Evolutionary conservation across 92 coral and sea anemone species (phyloP).

Genomic region (Blastomussa wellsi): DNA sequence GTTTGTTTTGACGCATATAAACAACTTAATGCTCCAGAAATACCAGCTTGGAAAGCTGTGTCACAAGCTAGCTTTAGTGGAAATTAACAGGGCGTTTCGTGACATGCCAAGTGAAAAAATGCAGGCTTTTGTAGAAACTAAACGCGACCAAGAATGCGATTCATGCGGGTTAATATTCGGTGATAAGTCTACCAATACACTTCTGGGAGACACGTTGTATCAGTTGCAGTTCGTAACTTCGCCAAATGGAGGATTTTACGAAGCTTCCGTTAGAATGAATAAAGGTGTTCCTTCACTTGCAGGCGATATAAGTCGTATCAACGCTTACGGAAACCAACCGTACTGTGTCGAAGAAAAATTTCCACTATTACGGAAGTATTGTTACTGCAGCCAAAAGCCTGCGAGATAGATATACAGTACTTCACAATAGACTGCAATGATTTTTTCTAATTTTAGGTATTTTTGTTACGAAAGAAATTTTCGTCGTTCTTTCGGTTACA

Average conservation of each 20-base stretch:
- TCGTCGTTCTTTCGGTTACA: too few species aligned
- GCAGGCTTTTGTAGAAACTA: constrained; percentile 39
- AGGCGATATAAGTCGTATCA: constrained; percentile 68
- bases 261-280: constrained; percentile 61
- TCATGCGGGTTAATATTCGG: constrained; percentile 56
- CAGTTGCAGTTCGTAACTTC: constrained; percentile 68
- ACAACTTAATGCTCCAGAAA: constrained; percentile 23
- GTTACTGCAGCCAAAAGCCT: constrained; percentile 33
- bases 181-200: constrained; percentile 31
- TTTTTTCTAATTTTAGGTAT: too few species aligned
- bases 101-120: constrained; percentile 64
- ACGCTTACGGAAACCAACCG: constrained; percentile 66
- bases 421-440: background rate
- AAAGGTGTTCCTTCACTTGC: constrained; percentile 42
- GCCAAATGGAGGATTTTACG: constrained; percentile 75
- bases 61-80: constrained; percentile 48
- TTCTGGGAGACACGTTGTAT: constrained; percentile 41
- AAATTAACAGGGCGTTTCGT: constrained; percentile 47
- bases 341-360: constrained; percentile 45
- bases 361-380: constrained; percentile 50
- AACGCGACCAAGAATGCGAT: constrained; percentile 44
- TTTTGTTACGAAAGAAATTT: too few species aligned
- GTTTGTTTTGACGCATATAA: constrained; percentile 52
- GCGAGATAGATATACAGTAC: background rate
- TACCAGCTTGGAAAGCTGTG: constrained; percentile 23